Conservation (phyloP, 1,140 invertebrate species). For the Condylostylus longicornis region DNA sequence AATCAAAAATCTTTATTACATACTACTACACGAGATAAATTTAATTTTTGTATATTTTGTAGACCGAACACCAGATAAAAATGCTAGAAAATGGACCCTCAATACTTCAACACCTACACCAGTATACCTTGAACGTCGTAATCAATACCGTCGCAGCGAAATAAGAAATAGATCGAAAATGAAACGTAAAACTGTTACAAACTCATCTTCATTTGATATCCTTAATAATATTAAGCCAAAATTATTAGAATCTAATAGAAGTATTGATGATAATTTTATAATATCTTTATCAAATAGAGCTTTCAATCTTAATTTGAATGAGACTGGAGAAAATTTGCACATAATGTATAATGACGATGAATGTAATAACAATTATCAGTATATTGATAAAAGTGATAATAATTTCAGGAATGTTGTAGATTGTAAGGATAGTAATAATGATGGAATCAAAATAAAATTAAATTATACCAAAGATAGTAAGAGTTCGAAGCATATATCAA, state of each 20-base stretch:
- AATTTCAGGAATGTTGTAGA: not conserved
- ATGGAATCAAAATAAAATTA: not conserved
- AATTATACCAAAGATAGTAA: too few relatives aligned
- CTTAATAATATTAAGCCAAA: slow-evolving; percentile 19
- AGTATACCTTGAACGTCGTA: slow-evolving; percentile 72
- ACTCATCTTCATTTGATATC: slow-evolving; percentile 24
- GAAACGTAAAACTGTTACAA: slow-evolving; percentile 31
- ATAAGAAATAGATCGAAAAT: slow-evolving; percentile 44
- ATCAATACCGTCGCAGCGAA: slow-evolving; percentile 28
- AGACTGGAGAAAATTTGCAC: not conserved
- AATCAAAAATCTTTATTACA: not conserved
- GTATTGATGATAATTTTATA: slow-evolving; percentile 20
- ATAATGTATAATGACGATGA: too few relatives aligned
- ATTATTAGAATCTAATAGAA: slow-evolving; percentile 15
- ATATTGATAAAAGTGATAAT: too few relatives aligned
- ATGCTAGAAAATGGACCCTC: slow-evolving; percentile 30
- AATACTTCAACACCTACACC: slow-evolving; percentile 56
- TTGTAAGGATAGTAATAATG: not conserved
- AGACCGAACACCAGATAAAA: slow-evolving; percentile 30
- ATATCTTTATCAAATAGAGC: slow-evolving; percentile 5
- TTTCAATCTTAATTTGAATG: not conserved
- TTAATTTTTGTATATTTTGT: not conserved
- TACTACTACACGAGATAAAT: not conserved
- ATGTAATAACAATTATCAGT: too few relatives aligned
- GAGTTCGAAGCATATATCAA: too few relatives aligned